These are phyloP conservation scores for Indri indri DNA, from an alignment of 2,113 vertebrate species.

Conservation along the genomic window DNA sequence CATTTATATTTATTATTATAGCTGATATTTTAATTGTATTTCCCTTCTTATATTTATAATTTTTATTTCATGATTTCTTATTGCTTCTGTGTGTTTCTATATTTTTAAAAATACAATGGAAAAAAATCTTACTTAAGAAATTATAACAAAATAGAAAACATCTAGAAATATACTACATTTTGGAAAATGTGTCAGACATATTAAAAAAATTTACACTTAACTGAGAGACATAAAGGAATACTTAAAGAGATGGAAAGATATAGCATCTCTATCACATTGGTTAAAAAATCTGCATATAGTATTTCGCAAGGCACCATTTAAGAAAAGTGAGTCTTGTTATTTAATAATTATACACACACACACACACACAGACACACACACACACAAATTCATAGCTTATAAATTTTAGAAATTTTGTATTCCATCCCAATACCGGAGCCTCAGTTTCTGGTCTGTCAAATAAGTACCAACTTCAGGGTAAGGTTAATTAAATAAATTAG, in stretches of 20 bases:
- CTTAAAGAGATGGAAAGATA: not conserved
- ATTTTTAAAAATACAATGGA: not conserved
- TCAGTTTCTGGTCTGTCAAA: not conserved
- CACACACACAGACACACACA: not conserved
- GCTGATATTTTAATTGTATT: not conserved
- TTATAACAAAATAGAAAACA: not conserved
- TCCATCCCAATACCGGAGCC: rapidly evolving
- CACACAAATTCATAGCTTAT: rapidly evolving
- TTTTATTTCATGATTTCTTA: not conserved
- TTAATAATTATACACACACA: not conserved
- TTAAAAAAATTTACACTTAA: not conserved
- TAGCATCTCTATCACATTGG: rapidly evolving
- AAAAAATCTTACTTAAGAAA: not conserved
- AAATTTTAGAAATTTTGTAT: rapidly evolving
- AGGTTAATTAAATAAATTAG: rapidly evolving
- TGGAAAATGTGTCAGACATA: not conserved
- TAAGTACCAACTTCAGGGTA: rapidly evolving
- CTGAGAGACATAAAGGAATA: not conserved
- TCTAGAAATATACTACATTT: not conserved
- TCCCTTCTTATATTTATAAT: not conserved
- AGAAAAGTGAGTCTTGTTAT: not conserved
- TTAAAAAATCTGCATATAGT: not conserved
- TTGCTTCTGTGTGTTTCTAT: not conserved
- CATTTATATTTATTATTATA: not conserved
- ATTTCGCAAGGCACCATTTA: not conserved